phyloP scores from a whole-genome alignment of 2,888 invertebrate genomes.

The Torymus texanus region DNA sequence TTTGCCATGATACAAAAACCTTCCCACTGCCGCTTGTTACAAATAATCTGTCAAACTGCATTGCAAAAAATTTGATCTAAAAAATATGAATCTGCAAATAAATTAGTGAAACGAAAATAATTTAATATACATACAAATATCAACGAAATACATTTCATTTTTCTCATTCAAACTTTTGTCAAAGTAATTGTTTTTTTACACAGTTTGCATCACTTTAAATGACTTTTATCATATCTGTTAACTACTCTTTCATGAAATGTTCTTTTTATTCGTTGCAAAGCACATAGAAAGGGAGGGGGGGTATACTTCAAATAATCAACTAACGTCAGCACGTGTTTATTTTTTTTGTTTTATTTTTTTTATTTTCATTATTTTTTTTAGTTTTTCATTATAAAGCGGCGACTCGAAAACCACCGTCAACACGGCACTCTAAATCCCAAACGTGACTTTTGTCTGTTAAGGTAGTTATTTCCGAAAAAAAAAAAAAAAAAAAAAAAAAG shows the following conservation, averaged over 20 bases:
- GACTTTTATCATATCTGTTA: slow-evolving; percentile 23
- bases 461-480: too few relatives aligned
- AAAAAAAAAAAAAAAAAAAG: too few relatives aligned
- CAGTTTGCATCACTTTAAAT: slow-evolving; percentile 31
- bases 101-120: slow-evolving; percentile 70
- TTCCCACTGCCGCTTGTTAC: slow-evolving; percentile 67
- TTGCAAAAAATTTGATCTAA: slow-evolving; percentile 66
- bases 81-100: slow-evolving; percentile 67
- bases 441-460: slow-evolving; percentile 59
- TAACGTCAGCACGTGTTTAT: slow-evolving; percentile 30
- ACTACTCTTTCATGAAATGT: slow-evolving; percentile 31
- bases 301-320: slow-evolving; percentile 42
- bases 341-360: slow-evolving; percentile 23
- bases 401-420: slow-evolving; percentile 46
- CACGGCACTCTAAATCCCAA: slow-evolving; percentile 58
- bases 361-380: slow-evolving; percentile 20
- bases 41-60: slow-evolving; percentile 67
- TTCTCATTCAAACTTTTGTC: slow-evolving; percentile 51
- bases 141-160: slow-evolving; percentile 66
- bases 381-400: slow-evolving; percentile 30
- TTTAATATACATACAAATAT: slow-evolving; percentile 73
- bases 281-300: slow-evolving; percentile 24
- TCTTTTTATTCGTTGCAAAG: slow-evolving; percentile 28
- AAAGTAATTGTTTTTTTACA: slow-evolving; percentile 32
- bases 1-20: slow-evolving; percentile 71